Evolutionary conservation across 2,888 invertebrate genomes (phyloP).

Genomic region (Nomada fabriciana): DNA sequence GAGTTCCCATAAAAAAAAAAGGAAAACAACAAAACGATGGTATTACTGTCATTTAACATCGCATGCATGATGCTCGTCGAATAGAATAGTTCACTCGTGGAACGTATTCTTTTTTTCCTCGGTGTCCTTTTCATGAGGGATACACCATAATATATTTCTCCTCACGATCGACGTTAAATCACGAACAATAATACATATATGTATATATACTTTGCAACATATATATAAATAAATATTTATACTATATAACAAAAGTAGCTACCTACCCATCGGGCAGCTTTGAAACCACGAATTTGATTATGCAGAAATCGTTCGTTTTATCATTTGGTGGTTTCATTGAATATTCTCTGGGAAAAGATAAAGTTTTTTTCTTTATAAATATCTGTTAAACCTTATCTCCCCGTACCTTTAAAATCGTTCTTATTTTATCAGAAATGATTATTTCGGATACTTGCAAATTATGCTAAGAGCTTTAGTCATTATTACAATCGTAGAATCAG

Average conservation of each 20-base stretch:
- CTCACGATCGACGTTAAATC: conserved; percentile 49
- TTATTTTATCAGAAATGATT: neutral
- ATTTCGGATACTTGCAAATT: conserved; percentile 5
- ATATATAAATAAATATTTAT: conserved; percentile 67
- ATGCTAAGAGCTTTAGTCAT: conserved; percentile 32
- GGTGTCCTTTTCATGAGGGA: conserved; percentile 15
- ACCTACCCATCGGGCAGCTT: conserved; percentile 5
- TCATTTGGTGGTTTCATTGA: conserved; percentile 17
- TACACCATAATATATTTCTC: conserved; percentile 10
- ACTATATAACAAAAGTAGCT: conserved; percentile 63
- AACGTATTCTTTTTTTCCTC: neutral
- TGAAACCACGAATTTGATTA: conserved; percentile 39
- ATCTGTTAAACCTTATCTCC: conserved; percentile 55
- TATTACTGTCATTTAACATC: conserved; percentile 43
- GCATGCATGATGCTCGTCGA: conserved; percentile 13
- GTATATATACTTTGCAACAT: conserved; percentile 62
- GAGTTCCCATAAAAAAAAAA: conserved; percentile 8
- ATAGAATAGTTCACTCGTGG: neutral
- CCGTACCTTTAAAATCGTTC: neutral
- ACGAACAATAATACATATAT: conserved; percentile 63
- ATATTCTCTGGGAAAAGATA: conserved; percentile 32
- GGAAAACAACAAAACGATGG: conserved; percentile 48
- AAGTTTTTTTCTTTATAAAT: conserved; percentile 56
- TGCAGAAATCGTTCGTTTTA: conserved; percentile 14
- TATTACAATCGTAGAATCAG: conserved; percentile 15